A percentile compares a stretch with the other conserved stretches of the same genome.
These are phyloP conservation scores for Drosophila lacertosa DNA, from an alignment of 1,140 invertebrate genomes.

Conservation along the genomic window DNA sequence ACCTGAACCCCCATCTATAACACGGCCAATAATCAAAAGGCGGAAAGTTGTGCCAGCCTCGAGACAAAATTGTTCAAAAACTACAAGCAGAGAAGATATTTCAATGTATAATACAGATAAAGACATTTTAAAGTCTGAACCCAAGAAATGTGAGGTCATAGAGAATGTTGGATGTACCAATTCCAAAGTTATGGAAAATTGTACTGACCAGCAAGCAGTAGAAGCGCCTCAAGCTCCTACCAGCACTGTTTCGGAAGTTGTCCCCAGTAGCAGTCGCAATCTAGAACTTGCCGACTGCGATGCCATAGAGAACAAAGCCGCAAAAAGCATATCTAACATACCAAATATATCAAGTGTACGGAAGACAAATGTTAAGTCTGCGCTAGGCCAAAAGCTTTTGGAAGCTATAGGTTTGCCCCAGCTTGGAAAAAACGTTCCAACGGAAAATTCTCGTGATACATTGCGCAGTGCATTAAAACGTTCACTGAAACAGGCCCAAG, in stretches of 20 bases:
- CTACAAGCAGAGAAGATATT: neutral
- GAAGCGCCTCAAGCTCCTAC: conserved; percentile 57
- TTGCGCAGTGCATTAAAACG: conserved; percentile 74
- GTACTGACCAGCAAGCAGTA: neutral
- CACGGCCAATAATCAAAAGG: conserved; percentile 67
- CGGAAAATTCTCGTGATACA: conserved; percentile 60
- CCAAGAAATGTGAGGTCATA: neutral
- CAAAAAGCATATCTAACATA: conserved; percentile 13
- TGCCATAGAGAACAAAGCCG: neutral
- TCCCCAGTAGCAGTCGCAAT: neutral
- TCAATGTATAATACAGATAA: neutral
- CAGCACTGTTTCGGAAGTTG: conserved; percentile 56
- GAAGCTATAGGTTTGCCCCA: conserved; percentile 74
- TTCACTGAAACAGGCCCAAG: conserved; percentile 74
- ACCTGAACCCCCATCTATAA: conserved; percentile 29
- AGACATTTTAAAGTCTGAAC: conserved; percentile 1
- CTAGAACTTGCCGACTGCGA: conserved; percentile 10
- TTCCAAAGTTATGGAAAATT: neutral
- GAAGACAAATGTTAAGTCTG: conserved; percentile 63
- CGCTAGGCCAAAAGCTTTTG: conserved; percentile 73
- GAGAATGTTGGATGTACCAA: neutral
- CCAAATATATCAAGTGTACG: conserved; percentile 14
- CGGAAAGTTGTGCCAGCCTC: conserved; percentile 58
- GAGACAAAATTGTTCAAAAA: conserved; percentile 34
- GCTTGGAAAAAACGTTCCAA: conserved; percentile 38